Evolutionary conservation across 2,113 vertebrate species (phyloP).

Genomic region (Misgurnus mizolepis): DNA sequence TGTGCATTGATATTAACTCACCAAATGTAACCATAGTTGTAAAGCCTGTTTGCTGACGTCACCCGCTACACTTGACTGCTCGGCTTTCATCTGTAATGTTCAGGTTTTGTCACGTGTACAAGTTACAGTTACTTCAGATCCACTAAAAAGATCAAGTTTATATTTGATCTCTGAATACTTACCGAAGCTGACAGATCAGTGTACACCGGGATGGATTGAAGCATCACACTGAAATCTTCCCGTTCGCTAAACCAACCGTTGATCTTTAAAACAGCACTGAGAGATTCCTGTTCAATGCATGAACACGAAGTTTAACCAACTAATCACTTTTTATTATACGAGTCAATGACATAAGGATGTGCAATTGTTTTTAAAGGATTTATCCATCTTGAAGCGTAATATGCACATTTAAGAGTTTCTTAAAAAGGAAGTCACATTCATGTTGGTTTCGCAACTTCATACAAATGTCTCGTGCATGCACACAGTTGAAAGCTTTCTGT

Average conservation of each 20-base stretch:
- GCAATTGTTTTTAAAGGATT: no score
- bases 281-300: conserved; percentile 58
- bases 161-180: conserved; percentile 41
- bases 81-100: no score
- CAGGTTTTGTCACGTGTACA: no score
- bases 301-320: neutral
- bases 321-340: no score
- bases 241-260: conserved; percentile 59
- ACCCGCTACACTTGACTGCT: no score
- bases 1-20: conserved; percentile 42
- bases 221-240: conserved; percentile 76
- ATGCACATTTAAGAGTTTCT: no score
- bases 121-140: neutral
- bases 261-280: conserved; percentile 62
- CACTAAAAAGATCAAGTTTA: neutral
- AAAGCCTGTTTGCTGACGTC: conserved; percentile 54
- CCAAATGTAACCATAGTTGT: conserved; percentile 70
- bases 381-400: no score
- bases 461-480: no score
- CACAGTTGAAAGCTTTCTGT: neutral
- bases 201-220: conserved; percentile 74
- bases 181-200: conserved; percentile 56
- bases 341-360: no score
- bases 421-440: no score
- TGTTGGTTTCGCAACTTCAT: no score